Conservation (phyloP, 1,140 invertebrate genomes). For the Dysdera silvatica region DNA sequence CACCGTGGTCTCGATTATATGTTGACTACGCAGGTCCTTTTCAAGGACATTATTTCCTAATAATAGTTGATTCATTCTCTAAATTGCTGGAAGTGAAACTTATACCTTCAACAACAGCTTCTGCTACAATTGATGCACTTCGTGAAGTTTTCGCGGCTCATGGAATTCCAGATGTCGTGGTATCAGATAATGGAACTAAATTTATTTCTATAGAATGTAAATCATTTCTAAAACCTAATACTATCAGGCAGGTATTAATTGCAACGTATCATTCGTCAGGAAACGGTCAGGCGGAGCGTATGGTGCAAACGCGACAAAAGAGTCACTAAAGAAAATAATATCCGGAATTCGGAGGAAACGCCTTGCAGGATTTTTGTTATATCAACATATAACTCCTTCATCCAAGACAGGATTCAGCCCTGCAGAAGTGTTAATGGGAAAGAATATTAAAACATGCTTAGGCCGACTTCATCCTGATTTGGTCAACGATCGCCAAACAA, state of each 20-base stretch:
- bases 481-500: too few relatives aligned
- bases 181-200: background rate
- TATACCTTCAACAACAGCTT: background rate
- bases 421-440: background rate
- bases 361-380: background rate
- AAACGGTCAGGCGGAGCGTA: conserved; percentile 1
- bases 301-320: background rate
- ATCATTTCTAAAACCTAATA: background rate
- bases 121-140: background rate
- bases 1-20: conserved; percentile 46
- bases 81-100: conserved; percentile 43
- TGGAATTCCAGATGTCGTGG: background rate
- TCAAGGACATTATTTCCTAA: conserved; percentile 38
- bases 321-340: too few relatives aligned
- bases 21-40: conserved; percentile 49
- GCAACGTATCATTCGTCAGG: background rate
- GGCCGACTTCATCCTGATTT: background rate
- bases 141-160: background rate
- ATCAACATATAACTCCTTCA: background rate
- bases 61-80: conserved; percentile 43
- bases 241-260: background rate
- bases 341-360: too few relatives aligned
- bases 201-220: background rate
- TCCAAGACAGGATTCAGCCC: background rate
- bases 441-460: background rate